phyloP scores from a whole-genome alignment of 2,797 vertebrate genomes.

The Fistularia commersonii region DNA sequence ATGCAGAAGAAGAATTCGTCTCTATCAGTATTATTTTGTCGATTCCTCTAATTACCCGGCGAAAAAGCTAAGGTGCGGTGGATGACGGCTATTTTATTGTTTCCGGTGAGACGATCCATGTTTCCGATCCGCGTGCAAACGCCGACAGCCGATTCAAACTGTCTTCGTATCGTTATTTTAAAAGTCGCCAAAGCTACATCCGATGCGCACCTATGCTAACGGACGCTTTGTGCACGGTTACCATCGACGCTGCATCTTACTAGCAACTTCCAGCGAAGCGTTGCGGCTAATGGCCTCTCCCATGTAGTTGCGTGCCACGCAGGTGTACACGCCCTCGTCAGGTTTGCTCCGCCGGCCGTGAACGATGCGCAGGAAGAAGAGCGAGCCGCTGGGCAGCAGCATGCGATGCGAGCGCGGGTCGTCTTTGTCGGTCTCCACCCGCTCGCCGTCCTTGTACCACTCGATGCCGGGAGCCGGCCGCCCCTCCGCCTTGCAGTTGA shows the following conservation, averaged over 20 bases:
- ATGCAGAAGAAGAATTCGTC: too few relatives aligned
- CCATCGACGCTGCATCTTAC: constrained; percentile 70
- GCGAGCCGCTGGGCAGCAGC: constrained; percentile 90
- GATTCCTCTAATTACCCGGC: too few relatives aligned
- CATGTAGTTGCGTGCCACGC: constrained; percentile 91
- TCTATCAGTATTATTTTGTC: too few relatives aligned
- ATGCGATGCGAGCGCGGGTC: constrained; percentile 94
- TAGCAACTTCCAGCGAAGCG: constrained; percentile 89
- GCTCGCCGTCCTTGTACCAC: constrained; percentile 94
- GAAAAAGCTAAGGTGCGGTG: too few relatives aligned
- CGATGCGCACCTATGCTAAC: too few relatives aligned
- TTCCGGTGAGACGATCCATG: too few relatives aligned
- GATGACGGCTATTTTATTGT: too few relatives aligned
- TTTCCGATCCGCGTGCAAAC: too few relatives aligned
- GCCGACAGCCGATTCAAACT: too few relatives aligned
- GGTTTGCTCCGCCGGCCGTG: constrained; percentile 89
- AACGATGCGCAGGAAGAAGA: constrained; percentile 93
- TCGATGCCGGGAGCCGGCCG: constrained; percentile 83
- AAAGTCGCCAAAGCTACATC: too few relatives aligned
- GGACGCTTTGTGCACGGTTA: constrained; percentile 5
- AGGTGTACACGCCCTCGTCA: constrained; percentile 90
- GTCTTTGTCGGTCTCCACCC: constrained; percentile 89
- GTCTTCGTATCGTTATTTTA: too few relatives aligned
- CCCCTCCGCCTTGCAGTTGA: constrained; percentile 92
- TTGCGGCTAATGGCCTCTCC: constrained; percentile 89